Evolutionary conservation across 1,140 invertebrate genomes (phyloP), one percentile per base, ranked within the genome.

Genomic region (Tetraneura akinire): DNA sequence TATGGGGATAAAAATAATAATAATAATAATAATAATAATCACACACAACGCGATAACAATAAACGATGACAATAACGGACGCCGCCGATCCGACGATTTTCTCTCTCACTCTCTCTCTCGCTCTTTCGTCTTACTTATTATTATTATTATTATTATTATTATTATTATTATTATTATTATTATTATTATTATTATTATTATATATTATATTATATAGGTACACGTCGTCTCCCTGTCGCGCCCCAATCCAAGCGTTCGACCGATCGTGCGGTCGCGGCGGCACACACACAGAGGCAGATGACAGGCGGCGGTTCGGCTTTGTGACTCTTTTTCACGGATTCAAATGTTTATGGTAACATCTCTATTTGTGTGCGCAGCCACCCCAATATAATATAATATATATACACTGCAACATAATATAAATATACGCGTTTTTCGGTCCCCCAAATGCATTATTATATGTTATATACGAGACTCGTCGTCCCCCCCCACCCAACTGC

Each of bases 311-410:
- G 70, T 51, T 51, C 73, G 74, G 74, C 74, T 78, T 78, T 78
- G 74, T 78, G 74, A 78, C 74, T 78, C 74, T 78, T 74, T 74
- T 74, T 74, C 71, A 74, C 71, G 51, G 71, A 74, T 74, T 74
- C 71, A 57, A 74, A 74, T 74, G 74, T 78, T 78, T 78, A 78
- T 18, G 74, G 74, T 62, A 78, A 78, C 74, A 62, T 78, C 74
- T 78, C 74, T 29, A 78, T 78, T 76, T 60, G 73, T 57, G 71
- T 57, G 71, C n/a, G 45, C 47, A 18, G 51, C 53, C 53, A 37
- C 49, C 53, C 51, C 55, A 18, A 37, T n/a, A n/a, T n/a, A n/a
- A n/a, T n/a, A n/a, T n/a, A n/a, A n/a, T n/a, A 23, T 14, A 26
- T 2, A 4, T 6, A 32, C 42, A 14, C 23, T 1, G 0, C 9